Base-by-base conservation (phyloP, 2,888 invertebrate species). In the Rhagophthalmus giganteus region DNA sequence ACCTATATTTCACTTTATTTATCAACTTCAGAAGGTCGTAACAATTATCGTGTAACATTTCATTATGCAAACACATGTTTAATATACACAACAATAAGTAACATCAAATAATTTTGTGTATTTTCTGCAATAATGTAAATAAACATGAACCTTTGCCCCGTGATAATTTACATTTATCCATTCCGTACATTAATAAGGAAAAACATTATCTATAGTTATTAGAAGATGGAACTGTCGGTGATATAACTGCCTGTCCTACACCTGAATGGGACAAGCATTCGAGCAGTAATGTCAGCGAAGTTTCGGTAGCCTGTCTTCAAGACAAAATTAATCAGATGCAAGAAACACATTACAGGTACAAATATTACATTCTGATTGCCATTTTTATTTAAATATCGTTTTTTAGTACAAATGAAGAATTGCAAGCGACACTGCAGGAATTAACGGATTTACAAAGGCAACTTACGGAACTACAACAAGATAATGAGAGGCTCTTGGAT, bases 201-300 rank as follows among this genome's bases (percentile, higher is more conserved):
- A 20, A 20, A 20, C 20, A 10, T 44, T 39, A n/a, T n/a, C n/a
- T n/a, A 6, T 55, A 73, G 72, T 54, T 71, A 39, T 37, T 67
- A 11, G 65, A 68, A 38, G 73, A 69, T 35, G 54, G 52, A 10
- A 64, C 57, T 51, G 61, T 64, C n/a, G 72, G 68, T 24, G 78
- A 77, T 53, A 81, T 81, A 60, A 85, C 84, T 10, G 83, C 86
- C n/a, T 86, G 85, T 48, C 80, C 84, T 56, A 87, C 88, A 5
- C 88, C 88, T 4, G 91, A 92, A 60, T 94, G 94, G 94, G 94
- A 94, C 75, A 92, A 91, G 72, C 88, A 91, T 73, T 92, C 92
- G 47, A 88, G 88, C 31, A 89, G 91, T 54, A 88, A 88, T 2
- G 80, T 87, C 59, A 92, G 92, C 74, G 94, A 94, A 76, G 86